phyloP scores from a whole-genome alignment of 2,113 vertebrate species.

The Platysternon megacephalum region DNA sequence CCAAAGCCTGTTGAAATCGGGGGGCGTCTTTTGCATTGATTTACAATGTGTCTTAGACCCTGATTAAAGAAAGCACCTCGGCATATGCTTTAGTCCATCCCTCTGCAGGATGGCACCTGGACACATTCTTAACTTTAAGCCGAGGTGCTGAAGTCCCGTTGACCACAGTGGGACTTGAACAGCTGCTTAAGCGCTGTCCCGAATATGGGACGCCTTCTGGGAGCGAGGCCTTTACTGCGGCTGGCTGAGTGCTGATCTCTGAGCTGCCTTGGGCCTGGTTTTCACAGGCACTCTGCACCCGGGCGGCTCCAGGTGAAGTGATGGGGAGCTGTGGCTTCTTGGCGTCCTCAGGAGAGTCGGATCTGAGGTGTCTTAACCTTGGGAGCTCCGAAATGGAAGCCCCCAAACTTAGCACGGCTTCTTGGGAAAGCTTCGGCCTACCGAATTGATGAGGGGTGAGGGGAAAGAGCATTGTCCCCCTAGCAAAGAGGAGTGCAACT shows the following conservation, averaged over 20 bases:
- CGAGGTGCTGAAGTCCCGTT: accelerated
- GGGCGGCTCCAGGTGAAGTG: background rate
- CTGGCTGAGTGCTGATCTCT: background rate
- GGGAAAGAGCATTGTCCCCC: background rate
- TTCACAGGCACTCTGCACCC: no score
- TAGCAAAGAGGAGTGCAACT: background rate
- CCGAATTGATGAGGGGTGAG: background rate
- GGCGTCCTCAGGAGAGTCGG: background rate
- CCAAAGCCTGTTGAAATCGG: background rate
- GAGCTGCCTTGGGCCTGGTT: background rate
- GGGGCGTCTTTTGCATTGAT: background rate
- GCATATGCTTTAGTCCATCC: background rate
- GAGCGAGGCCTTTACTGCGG: background rate
- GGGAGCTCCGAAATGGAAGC: background rate
- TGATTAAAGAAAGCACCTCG: background rate
- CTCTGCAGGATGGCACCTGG: no score
- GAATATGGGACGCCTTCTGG: accelerated
- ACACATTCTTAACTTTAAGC: background rate
- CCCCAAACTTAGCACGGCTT: background rate
- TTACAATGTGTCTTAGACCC: no score
- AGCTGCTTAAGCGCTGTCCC: accelerated
- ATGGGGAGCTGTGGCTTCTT: background rate
- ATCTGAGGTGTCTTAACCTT: background rate
- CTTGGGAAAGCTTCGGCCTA: background rate
- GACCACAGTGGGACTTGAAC: accelerated